Evolutionary conservation across 2,113 vertebrate genomes (phyloP).

Genomic region (Bombycilla garrulus): DNA sequence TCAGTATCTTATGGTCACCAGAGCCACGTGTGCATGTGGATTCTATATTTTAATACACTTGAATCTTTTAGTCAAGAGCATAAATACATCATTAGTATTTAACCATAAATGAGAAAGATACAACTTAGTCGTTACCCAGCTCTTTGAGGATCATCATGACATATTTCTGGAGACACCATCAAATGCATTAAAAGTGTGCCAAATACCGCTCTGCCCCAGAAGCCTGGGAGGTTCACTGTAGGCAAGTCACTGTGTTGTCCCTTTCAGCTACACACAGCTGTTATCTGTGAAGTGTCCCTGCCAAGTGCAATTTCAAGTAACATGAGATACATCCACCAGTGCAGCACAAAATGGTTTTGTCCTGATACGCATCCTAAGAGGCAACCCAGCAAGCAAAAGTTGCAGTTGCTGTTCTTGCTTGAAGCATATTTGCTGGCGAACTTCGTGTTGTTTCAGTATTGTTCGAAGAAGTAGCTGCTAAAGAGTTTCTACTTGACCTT

Average conservation of each 20-base stretch:
- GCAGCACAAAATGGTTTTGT: not conserved
- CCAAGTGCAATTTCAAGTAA: not conserved
- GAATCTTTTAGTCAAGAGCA: not conserved
- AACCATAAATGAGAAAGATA: not conserved
- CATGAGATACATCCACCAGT: not conserved
- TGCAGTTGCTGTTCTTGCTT: not conserved
- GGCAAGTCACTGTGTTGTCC: not conserved
- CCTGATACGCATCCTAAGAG: not conserved
- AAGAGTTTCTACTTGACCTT: constrained; percentile 3
- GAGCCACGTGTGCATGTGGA: fast-evolving
- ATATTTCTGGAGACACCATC: not conserved
- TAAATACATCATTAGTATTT: not conserved
- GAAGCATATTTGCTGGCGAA: not conserved
- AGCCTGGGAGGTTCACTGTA: not conserved
- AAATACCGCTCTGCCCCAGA: not conserved
- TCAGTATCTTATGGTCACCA: not conserved
- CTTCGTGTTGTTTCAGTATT: not conserved
- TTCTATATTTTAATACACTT: not conserved
- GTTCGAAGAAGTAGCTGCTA: not conserved
- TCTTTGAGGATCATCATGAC: not conserved
- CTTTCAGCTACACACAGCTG: not conserved
- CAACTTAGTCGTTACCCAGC: not conserved
- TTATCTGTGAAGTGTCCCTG: not conserved
- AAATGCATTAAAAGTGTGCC: not conserved
- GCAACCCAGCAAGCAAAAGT: not conserved